These are phyloP conservation scores for Cyprinodon diabolis DNA, from an alignment of 2,797 vertebrate species.

Conservation along the genomic window DNA sequence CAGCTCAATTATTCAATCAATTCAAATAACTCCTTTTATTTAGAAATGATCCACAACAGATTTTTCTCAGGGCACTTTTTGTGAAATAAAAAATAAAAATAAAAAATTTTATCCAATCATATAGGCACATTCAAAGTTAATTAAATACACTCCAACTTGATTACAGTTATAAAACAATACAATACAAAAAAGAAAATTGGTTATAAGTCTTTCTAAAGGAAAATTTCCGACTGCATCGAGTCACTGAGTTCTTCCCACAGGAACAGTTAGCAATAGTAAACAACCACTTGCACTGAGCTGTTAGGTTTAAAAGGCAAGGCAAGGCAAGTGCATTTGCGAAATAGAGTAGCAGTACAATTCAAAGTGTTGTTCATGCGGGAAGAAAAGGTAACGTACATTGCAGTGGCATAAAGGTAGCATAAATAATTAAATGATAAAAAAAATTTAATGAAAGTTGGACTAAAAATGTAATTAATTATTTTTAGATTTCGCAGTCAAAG, in stretches of 20 bases:
- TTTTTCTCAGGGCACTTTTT: neutral
- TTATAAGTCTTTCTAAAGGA: neutral
- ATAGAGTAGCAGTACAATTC: too few species aligned
- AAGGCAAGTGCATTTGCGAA: too few species aligned
- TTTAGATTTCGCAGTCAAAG: too few species aligned
- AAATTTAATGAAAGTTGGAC: too few species aligned
- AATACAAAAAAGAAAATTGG: neutral
- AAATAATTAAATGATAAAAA: too few species aligned
- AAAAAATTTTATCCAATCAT: neutral
- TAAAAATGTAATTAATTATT: too few species aligned
- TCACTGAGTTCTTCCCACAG: neutral
- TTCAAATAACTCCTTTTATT: too few species aligned
- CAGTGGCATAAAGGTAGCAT: too few species aligned
- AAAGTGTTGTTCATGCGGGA: too few species aligned
- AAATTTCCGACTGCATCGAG: neutral
- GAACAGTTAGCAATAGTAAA: neutral
- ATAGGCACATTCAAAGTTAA: neutral
- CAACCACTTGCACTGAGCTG: neutral
- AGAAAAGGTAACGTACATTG: too few species aligned
- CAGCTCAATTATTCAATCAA: neutral
- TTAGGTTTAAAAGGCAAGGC: neutral
- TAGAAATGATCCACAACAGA: neutral
- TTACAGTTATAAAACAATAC: too few species aligned
- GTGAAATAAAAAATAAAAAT: too few species aligned
- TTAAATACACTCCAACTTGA: neutral